Evolutionary conservation across 2,113 vertebrate genomes (phyloP).

Genomic region (Mesocricetus auratus): DNA sequence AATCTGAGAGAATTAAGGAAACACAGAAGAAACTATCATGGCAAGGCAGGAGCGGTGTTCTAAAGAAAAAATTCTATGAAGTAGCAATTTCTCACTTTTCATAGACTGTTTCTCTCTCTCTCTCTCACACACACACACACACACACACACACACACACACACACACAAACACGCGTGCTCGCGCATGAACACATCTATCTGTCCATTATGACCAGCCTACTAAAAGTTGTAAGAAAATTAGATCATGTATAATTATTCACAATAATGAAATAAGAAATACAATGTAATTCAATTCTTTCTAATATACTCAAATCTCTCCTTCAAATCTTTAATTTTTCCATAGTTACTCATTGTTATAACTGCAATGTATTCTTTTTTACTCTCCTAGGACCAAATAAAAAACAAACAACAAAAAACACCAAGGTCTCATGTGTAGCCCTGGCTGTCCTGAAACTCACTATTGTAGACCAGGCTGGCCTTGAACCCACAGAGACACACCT

Average conservation of each 20-base stretch:
- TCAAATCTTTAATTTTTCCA: constrained; percentile 28
- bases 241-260: not conserved
- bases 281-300: constrained; percentile 50
- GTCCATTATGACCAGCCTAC: not conserved
- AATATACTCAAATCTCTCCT: constrained; percentile 42
- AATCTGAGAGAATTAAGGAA: constrained; percentile 7
- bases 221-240: constrained; percentile 30
- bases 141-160: not conserved
- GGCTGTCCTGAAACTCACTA: not conserved
- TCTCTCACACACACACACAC: too few species aligned
- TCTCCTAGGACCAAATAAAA: constrained; percentile 12
- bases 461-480: not conserved
- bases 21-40: constrained; percentile 3
- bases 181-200: not conserved
- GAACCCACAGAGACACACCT: not conserved
- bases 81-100: not conserved
- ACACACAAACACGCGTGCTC: not conserved
- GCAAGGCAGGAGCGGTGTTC: constrained; percentile 1
- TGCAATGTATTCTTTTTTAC: not conserved
- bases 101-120: not conserved
- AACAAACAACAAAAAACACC: not conserved
- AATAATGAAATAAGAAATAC: constrained; percentile 10
- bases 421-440: not conserved
- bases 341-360: not conserved
- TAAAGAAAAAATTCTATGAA: constrained; percentile 36